Conservation (phyloP, 2,113 vertebrate species). For the Smithornis capensis region DNA sequence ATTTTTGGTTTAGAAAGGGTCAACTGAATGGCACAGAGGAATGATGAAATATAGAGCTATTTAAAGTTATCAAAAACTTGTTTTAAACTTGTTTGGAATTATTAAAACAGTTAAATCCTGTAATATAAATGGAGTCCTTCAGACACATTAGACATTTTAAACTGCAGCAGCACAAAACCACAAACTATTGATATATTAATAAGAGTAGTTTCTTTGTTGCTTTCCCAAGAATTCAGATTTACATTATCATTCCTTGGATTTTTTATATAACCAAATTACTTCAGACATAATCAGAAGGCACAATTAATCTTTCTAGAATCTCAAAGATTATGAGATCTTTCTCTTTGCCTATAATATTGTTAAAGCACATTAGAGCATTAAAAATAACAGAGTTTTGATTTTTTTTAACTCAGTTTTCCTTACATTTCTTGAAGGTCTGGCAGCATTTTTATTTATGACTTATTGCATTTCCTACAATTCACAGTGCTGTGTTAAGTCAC, state of each 20-base stretch:
- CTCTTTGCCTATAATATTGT: background rate
- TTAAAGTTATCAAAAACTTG: constrained; percentile 4
- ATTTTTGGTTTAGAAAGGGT: background rate
- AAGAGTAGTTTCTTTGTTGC: constrained; percentile 21
- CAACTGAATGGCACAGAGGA: background rate
- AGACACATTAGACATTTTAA: constrained; percentile 43
- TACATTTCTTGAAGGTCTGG: background rate
- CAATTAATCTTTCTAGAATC: background rate
- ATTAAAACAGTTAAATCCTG: background rate
- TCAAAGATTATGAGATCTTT: background rate
- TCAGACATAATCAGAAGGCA: background rate
- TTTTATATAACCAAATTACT: background rate
- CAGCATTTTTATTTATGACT: background rate
- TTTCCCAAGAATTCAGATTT: background rate
- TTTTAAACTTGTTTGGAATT: constrained; percentile 16
- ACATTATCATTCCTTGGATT: background rate
- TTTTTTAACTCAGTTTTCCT: background rate
- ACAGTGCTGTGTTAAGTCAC: background rate
- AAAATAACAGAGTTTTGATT: background rate
- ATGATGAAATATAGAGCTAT: background rate
- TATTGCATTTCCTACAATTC: background rate
- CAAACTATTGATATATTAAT: background rate
- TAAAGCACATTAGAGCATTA: background rate
- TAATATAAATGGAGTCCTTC: constrained; percentile 25
- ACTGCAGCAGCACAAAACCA: background rate